Evolutionary conservation across 2,113 vertebrate genomes (phyloP).

Genomic region (Hirundichthys speculiger): DNA sequence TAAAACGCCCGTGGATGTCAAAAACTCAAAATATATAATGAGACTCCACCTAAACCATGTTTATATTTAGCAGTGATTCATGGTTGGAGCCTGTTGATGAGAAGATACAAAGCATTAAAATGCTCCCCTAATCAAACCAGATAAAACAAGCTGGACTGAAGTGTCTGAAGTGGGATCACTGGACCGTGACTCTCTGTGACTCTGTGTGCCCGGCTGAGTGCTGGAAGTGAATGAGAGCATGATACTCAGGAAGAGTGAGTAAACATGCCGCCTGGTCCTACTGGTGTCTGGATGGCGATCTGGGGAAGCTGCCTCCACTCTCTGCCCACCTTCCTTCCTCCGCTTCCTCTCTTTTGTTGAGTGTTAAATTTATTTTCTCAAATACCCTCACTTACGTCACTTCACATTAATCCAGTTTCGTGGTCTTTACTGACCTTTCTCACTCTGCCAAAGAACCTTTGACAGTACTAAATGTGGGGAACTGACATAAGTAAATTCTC

Average conservation of each 20-base stretch:
- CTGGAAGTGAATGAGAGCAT: slow-evolving; percentile 30
- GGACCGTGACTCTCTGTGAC: slow-evolving; percentile 29
- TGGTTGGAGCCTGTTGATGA: slow-evolving; percentile 2
- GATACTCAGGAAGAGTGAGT: slow-evolving; percentile 47
- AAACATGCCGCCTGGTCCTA: slow-evolving; percentile 32
- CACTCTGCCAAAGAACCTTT: slow-evolving; percentile 3
- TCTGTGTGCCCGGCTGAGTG: not conserved
- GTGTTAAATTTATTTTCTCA: not conserved
- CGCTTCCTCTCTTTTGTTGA: slow-evolving; percentile 57
- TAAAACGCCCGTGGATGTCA: slow-evolving; percentile 35
- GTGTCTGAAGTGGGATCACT: slow-evolving; percentile 17
- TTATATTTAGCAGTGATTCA: slow-evolving; percentile 65
- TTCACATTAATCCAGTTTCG: slow-evolving; percentile 9
- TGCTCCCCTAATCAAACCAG: slow-evolving; percentile 53
- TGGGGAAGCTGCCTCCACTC: slow-evolving; percentile 22
- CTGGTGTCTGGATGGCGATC: slow-evolving; percentile 33
- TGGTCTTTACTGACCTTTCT: not conserved
- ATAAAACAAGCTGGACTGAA: slow-evolving; percentile 38
- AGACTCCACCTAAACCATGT: slow-evolving; percentile 48
- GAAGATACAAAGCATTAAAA: slow-evolving; percentile 47
- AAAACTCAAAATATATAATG: slow-evolving; percentile 35
- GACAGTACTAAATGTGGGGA: not conserved
- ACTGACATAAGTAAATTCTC: too few relatives aligned
- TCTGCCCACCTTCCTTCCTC: slow-evolving; percentile 14
- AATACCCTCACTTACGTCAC: not conserved